Percentiles rank a stretch among this genome's conserved stretches.
phyloP scores from a whole-genome alignment of 1,140 invertebrate species.

The Drosophila mayri region DNA sequence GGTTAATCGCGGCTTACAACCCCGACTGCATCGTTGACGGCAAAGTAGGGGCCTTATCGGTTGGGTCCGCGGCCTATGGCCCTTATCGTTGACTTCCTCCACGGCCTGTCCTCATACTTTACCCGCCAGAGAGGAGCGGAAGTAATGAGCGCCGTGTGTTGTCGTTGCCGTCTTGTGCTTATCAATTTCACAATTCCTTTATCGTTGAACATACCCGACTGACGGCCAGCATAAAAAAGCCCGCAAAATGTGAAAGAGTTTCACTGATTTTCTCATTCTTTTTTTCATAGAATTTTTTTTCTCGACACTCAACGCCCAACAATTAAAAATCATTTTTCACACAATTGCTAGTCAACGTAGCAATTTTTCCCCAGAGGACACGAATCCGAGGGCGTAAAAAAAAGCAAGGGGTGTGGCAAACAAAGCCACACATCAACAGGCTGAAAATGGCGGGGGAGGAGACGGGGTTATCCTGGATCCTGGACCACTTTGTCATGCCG shows the following conservation, averaged over 20 bases:
- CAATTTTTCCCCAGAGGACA: conserved; percentile 37
- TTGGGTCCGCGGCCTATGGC: not conserved
- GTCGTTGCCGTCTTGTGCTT: conserved; percentile 29
- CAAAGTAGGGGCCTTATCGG: conserved; percentile 25
- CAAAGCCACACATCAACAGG: conserved; percentile 79
- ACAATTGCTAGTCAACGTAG: conserved; percentile 69
- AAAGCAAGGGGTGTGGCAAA: conserved; percentile 30
- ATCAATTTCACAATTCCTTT: conserved; percentile 60
- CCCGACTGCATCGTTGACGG: conserved; percentile 10
- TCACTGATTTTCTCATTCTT: conserved; percentile 15
- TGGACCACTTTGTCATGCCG: conserved; percentile 44
- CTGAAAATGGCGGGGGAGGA: conserved; percentile 18
- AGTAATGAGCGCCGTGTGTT: conserved; percentile 51
- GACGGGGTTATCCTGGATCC: conserved; percentile 8
- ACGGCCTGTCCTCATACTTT: not conserved
- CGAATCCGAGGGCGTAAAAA: conserved; percentile 25
- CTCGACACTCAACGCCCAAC: conserved; percentile 58
- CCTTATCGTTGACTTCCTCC: conserved; percentile 50
- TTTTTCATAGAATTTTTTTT: not conserved
- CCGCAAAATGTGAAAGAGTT: conserved; percentile 26
- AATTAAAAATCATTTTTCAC: conserved; percentile 75
- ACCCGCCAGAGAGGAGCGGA: conserved; percentile 20
- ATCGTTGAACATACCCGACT: conserved; percentile 14
- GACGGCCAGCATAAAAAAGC: conserved; percentile 36
- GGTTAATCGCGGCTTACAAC: conserved; percentile 28